phyloP scores from a whole-genome alignment of 2,113 vertebrate genomes.

The Regulus satrapa region DNA sequence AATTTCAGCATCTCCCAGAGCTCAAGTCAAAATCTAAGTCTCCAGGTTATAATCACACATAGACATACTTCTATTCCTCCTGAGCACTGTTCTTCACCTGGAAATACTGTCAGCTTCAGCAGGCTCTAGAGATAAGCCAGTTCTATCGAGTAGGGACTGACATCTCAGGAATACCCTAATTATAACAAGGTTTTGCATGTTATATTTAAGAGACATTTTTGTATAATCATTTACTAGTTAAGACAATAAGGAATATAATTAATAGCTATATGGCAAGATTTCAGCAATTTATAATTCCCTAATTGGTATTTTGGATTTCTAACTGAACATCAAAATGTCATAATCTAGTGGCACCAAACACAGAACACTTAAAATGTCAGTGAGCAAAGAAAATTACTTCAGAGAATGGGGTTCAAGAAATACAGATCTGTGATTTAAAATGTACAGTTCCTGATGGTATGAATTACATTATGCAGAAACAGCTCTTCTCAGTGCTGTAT shows the following conservation, averaged over 20 bases:
- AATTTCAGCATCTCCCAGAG: constrained; percentile 7
- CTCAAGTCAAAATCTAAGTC: constrained; percentile 12
- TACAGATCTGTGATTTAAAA: background rate
- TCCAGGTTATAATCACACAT: background rate
- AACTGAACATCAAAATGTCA: constrained; percentile 49
- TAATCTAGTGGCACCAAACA: constrained; percentile 16
- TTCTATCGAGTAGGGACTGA: background rate
- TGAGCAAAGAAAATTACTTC: background rate
- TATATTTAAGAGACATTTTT: constrained; percentile 26
- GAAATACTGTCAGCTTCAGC: background rate
- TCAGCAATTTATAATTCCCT: constrained; percentile 43
- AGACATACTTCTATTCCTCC: background rate
- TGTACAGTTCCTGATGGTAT: background rate
- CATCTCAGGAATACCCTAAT: constrained; percentile 1
- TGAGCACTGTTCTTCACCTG: background rate
- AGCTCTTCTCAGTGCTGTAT: background rate
- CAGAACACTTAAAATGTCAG: constrained; percentile 51
- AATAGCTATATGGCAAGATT: constrained; percentile 44
- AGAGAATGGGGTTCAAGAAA: background rate
- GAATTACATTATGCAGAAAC: background rate
- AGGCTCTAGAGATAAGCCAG: background rate
- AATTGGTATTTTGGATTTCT: constrained; percentile 53
- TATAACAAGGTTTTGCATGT: constrained; percentile 7
- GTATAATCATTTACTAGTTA: constrained; percentile 17
- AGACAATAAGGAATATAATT: constrained; percentile 44